Evolutionary conservation across 1,140 invertebrate species (phyloP).

Genomic region (Drosophila bocqueti): DNA sequence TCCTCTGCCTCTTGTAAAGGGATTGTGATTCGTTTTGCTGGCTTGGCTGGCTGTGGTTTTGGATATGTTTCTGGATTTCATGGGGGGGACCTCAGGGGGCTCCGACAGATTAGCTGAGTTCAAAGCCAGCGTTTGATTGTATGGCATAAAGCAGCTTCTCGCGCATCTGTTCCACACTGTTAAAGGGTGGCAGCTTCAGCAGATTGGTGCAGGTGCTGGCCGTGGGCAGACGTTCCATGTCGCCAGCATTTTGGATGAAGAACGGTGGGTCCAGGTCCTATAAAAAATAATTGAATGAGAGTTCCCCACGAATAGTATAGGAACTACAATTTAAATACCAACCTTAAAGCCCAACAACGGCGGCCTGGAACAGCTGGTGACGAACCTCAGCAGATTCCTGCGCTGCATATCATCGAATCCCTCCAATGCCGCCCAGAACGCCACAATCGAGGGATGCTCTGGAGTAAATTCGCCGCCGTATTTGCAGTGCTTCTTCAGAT

Average conservation of each 20-base stretch:
- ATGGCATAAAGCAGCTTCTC: constrained; percentile 97
- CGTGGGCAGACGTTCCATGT: constrained; percentile 94
- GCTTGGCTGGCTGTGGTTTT: constrained; percentile 39
- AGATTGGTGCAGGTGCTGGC: constrained; percentile 99
- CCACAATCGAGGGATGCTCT: constrained; percentile 91
- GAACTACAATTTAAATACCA: constrained; percentile 8
- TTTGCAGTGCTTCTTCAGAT: constrained; percentile 93
- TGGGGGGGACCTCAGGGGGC: neutral
- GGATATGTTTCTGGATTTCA: constrained; percentile 51
- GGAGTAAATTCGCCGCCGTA: constrained; percentile 94
- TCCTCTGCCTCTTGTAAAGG: constrained; percentile 14
- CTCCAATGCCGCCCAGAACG: constrained; percentile 94
- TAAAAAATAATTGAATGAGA: constrained; percentile 54
- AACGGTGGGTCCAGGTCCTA: constrained; percentile 97
- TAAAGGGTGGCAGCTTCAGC: constrained; percentile 96
- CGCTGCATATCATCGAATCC: constrained; percentile 94
- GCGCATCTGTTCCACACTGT: constrained; percentile 90
- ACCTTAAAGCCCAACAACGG: constrained; percentile 98
- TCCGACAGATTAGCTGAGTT: constrained; percentile 92
- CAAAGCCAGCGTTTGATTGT: constrained; percentile 97
- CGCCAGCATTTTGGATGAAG: constrained; percentile 96
- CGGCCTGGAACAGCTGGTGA: constrained; percentile 98
- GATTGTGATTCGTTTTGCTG: constrained; percentile 11
- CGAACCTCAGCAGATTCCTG: constrained; percentile 96
- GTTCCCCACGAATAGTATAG: too few relatives aligned